Percentiles rank a stretch among this genome's conserved stretches.
Conservation (phyloP, 1,140 invertebrate genomes). For the Drosophila lini region DNA sequence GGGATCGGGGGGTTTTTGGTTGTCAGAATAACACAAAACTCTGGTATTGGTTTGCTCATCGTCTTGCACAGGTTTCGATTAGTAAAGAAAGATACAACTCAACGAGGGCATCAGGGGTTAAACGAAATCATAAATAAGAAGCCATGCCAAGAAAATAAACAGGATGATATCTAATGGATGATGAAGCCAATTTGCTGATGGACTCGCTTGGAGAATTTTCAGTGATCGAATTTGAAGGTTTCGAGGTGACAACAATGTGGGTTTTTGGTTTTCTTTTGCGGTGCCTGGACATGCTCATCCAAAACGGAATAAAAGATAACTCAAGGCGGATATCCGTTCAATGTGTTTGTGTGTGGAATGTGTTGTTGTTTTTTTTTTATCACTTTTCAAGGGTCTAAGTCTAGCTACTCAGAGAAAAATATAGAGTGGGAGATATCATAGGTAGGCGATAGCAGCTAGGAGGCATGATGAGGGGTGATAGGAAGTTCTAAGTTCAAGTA, state of each 20-base stretch:
- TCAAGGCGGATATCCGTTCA: constrained; percentile 40
- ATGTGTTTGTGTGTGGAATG: constrained; percentile 24
- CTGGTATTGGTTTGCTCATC: constrained; percentile 30
- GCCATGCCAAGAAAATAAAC: constrained; percentile 67
- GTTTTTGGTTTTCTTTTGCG: constrained; percentile 17
- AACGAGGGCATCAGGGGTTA: constrained; percentile 38
- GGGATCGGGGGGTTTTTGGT: constrained; percentile 14
- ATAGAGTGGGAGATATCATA: constrained; percentile 19
- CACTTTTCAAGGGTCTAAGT: constrained; percentile 19
- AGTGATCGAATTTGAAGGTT: constrained; percentile 17
- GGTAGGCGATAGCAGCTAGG: constrained; percentile 25
- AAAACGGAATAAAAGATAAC: constrained; percentile 19
- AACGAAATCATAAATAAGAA: constrained; percentile 67
- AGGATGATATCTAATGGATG: constrained; percentile 38
- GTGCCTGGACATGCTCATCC: constrained; percentile 52
- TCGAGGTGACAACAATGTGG: constrained; percentile 25
- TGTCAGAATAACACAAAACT: constrained; percentile 18
- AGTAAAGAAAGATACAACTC: constrained; percentile 52
- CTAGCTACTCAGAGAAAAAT: constrained; percentile 18
- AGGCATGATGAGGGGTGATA: constrained; percentile 36
- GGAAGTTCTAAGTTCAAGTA: constrained; percentile 9
- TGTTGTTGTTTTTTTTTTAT: constrained; percentile 11
- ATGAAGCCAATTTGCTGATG: constrained; percentile 59
- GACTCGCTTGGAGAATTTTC: constrained; percentile 44
- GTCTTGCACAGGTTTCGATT: constrained; percentile 52